Evolutionary conservation across 2,113 vertebrate species (phyloP).

Genomic region (Malurus melanocephalus): DNA sequence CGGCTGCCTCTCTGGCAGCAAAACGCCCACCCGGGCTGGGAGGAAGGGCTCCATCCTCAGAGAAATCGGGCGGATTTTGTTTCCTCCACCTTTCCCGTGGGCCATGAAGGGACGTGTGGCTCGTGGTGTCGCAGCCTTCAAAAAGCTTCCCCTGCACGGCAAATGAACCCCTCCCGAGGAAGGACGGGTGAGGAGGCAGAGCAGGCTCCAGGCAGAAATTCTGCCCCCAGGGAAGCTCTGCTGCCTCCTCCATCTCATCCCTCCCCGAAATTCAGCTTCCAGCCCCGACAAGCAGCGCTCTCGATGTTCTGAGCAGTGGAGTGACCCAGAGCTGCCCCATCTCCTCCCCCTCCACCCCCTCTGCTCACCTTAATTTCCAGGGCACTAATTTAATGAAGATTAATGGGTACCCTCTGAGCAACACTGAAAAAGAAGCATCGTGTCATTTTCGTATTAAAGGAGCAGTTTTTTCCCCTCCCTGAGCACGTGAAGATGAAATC

Average conservation of each 20-base stretch:
- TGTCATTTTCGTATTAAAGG: conserved; percentile 26
- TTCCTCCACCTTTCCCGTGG: conserved; percentile 1
- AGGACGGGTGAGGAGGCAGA: background rate
- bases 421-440: background rate
- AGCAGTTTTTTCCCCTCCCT: background rate
- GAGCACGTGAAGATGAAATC: background rate
- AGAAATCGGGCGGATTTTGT: background rate
- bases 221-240: background rate
- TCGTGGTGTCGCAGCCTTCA: background rate
- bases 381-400: conserved; percentile 20
- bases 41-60: background rate
- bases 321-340: background rate
- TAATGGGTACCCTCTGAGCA: conserved; percentile 28
- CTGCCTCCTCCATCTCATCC: background rate
- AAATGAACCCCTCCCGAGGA: background rate
- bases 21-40: background rate
- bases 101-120: background rate
- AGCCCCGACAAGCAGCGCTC: conserved; percentile 14
- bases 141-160: background rate
- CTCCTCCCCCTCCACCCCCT: background rate
- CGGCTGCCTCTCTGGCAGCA: background rate
- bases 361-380: conserved; percentile 9
- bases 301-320: background rate
- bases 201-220: background rate
- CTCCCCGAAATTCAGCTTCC: background rate